Percentiles rank a stretch among this genome's conserved stretches.
phyloP scores from a whole-genome alignment of 2,888 invertebrate species.

The Tachina fera region DNA sequence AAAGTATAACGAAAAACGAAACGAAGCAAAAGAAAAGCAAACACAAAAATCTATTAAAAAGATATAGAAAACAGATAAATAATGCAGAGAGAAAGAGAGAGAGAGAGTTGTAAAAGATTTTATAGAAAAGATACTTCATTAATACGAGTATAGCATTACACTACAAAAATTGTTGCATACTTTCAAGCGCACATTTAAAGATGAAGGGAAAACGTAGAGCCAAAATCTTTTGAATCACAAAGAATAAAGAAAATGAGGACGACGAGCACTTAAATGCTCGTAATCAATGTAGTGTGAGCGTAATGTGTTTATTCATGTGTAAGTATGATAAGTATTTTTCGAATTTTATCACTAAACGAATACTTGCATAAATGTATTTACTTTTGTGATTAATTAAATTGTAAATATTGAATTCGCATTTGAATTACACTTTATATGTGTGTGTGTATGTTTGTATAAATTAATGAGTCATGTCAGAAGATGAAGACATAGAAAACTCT shows the following conservation, averaged over 20 bases:
- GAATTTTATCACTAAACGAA: background rate
- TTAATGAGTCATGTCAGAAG: too few species aligned
- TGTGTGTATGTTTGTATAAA: too few species aligned
- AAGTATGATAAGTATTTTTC: constrained; percentile 4
- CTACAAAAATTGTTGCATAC: constrained; percentile 53
- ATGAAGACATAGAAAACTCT: too few species aligned
- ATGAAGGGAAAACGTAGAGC: background rate
- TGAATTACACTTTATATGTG: background rate
- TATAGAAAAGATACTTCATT: constrained; percentile 42
- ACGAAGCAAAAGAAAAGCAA: background rate
- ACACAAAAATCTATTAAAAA: constrained; percentile 31
- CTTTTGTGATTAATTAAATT: constrained; percentile 33
- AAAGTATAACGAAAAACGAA: background rate
- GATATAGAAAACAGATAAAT: background rate
- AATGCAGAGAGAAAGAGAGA: background rate
- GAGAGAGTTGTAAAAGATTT: constrained; percentile 17
- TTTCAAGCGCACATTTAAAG: background rate
- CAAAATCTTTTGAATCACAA: background rate
- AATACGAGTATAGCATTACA: constrained; percentile 21
- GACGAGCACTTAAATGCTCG: constrained; percentile 51
- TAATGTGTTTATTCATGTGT: constrained; percentile 42
- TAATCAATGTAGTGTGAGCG: constrained; percentile 54
- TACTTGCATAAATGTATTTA: background rate
- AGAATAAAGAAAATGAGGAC: constrained; percentile 39
- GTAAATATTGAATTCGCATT: constrained; percentile 3